Evolutionary conservation across 1,140 invertebrate genomes (phyloP), one percentile per base, ranked within the genome.

Genomic region (Zaprionus vittiger): DNA sequence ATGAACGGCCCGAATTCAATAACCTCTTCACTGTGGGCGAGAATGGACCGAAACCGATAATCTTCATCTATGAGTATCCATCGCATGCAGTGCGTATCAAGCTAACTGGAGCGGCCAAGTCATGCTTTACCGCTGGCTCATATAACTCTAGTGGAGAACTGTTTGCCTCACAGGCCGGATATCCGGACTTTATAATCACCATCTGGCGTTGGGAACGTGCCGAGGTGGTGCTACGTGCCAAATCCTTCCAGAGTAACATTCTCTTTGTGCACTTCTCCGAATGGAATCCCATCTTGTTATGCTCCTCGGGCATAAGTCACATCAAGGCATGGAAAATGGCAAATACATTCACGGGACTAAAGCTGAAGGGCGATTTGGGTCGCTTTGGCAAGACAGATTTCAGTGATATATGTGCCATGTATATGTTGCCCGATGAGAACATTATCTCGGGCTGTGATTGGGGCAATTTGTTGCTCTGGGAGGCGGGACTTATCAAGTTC

Each of bases 261-360:
- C 96, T 95, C 64, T 95, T 95, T 64, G 95, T 97, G 0, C 95
- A 95, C 80, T 98, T 98, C 92, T 98, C 97, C 5, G 94, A 95
- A 0, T 96, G 95, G 80, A 94, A 97, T 74, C 95, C 95, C 6
- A 96, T 96, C 4, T 95, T 97, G 78, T 93, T 98, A 26, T 96
- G 95, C 6, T 96, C 97, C 1, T 95, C 96, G 79, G 97, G 97
- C 2, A 91, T 92, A 0, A 95, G 95, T 17, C 97, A 98, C 91
- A 97, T 98, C 65, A 97, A 97, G 94, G 98, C 98, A 93, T 98
- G 98, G 98, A 98, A 97, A 94, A 98, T 98, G 95, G 95, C 96
- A 0, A 91, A 95, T 77, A 98, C 98, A 0, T 98, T 98, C 87
- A 98, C 97, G 0, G 97, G 97, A 2, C 92, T 98, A 0, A 99